Evolutionary conservation across 2,113 vertebrate species (phyloP), one percentile per base, ranked within the genome.

Genomic region (Menidia beryllina): DNA sequence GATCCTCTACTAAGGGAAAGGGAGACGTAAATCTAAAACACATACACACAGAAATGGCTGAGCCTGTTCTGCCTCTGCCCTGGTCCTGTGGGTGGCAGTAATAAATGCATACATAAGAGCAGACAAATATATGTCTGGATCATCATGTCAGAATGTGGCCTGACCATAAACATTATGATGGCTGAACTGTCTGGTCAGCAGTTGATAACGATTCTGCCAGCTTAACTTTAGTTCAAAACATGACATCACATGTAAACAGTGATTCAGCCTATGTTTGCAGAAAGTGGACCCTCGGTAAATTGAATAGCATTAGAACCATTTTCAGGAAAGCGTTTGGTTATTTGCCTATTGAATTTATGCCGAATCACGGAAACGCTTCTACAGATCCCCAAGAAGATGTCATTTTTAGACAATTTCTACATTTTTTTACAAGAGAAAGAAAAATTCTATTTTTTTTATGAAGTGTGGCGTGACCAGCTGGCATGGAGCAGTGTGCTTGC

Each of bases 51-150:
- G 21, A 45, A n/a, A 62, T 21, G 49, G 59, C 57, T 19, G 11
- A 68, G 82, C 75, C 65, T 54, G 75, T 48, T 59, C 39, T 25
- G 27, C 38, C 9, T 15, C 41, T 25, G 34, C 7, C 10, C 59
- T 51, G 7, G 0, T 0, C 30, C 36, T 24, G 21, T 7, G 47
- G 58, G 58, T 19, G 34, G 14, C 20, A 9, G 9, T 19, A n/a
- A n/a, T n/a, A n/a, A n/a, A 2, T 21, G 11, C 13, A 38, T 45
- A 2, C 34, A 11, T 21, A 41, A 34, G 30, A 49, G 49, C 21
- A 63, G 71, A 83, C 59, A 57, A 20, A 14, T 34, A n/a, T n/a
- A 54, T 49, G 38, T 45, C 19, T 50, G 1, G 34, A 20, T 61
- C 27, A 57, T 3, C 12, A 48, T 23, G 20, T 30, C 36, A 50